Evolutionary conservation across 2,888 invertebrate species (phyloP), one percentile per base, ranked within the genome.

Genomic region (Alitta virens): DNA sequence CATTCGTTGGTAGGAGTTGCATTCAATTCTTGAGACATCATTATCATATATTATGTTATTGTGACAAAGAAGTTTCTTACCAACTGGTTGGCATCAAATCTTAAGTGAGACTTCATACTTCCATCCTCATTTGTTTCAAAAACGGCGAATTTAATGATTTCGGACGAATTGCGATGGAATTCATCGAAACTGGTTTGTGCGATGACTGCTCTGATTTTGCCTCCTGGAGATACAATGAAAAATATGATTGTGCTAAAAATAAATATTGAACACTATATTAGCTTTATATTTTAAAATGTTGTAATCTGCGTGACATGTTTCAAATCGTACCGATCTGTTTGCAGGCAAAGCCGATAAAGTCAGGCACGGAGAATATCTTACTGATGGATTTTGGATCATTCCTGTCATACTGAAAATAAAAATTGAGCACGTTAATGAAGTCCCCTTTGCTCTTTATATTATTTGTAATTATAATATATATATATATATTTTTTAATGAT

Each of bases 311-410:
- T n/a, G n/a, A n/a, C n/a, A n/a, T n/a, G n/a, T n/a, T n/a, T 33
- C 12, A 23, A 24, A 33, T 0, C 14, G 2, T n/a, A 76, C 78
- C 78, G 50, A 79, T 67, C 55, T 77, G 77, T 63, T 74, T 70
- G 65, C 76, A 75, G 9, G 75, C 75, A 71, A 75, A 78, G 5
- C 79, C 79, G 60, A 79, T 77, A 60, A 79, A 79, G 63, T 79
- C 79, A 40, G 77, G 75, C 1, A 79, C 77, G 57, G 75, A 64
- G 63, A 79, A 79, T 21, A 79, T 70, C 57, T 72, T 71, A 24
- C 68, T 63, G 53, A 71, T 72, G 64, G 72, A 72, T 43, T 69
- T 71, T 33, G 43, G 24, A 54, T 77, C 68, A 23, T 67, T 70
- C 59, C 56, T 68, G 51, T 71, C 70, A 62, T 69, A 72, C 77